Percentiles rank a stretch among this genome's conserved stretches.
Evolutionary conservation across 2,113 vertebrate species (phyloP).

Genomic region (Lophius piscatorius): DNA sequence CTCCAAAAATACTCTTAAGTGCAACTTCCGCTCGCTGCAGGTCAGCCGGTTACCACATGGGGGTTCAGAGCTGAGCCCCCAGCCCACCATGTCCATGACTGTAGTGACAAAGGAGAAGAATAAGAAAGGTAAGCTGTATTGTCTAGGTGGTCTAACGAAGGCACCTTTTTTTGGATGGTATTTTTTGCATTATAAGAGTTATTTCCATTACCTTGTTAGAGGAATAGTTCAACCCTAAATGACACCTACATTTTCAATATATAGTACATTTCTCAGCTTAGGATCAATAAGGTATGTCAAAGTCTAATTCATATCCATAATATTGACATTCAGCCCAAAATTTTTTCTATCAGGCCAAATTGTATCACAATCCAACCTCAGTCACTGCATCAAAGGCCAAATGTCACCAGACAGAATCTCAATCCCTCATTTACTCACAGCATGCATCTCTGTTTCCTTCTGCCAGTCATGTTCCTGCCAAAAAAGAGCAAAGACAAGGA

Average conservation of each 20-base stretch:
- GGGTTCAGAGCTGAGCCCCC: conserved; percentile 80
- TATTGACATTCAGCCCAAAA: too few species aligned
- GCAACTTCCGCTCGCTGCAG: conserved; percentile 99
- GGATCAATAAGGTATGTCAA: too few species aligned
- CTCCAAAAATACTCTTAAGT: conserved; percentile 96
- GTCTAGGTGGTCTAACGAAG: too few species aligned
- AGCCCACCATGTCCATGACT: conserved; percentile 95
- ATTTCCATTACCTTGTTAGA: background rate
- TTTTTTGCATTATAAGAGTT: too few species aligned
- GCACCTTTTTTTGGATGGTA: too few species aligned
- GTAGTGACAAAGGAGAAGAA: conserved; percentile 98
- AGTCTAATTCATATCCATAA: too few species aligned
- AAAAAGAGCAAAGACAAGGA: conserved; percentile 98
- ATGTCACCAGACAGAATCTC: conserved; percentile 5
- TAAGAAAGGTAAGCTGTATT: conserved; percentile 87
- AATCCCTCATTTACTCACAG: conserved; percentile 11
- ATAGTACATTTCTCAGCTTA: background rate
- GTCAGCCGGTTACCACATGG: conserved; percentile 93
- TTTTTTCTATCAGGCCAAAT: too few species aligned
- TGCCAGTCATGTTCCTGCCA: conserved; percentile 95
- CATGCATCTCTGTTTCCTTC: conserved; percentile 8
- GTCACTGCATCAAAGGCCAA: background rate
- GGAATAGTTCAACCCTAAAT: background rate
- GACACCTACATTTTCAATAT: background rate
- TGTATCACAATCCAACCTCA: background rate